Evolutionary conservation across 2,888 invertebrate genomes (phyloP), one percentile per base, ranked within the genome.

Genomic region (Thereva unica): DNA sequence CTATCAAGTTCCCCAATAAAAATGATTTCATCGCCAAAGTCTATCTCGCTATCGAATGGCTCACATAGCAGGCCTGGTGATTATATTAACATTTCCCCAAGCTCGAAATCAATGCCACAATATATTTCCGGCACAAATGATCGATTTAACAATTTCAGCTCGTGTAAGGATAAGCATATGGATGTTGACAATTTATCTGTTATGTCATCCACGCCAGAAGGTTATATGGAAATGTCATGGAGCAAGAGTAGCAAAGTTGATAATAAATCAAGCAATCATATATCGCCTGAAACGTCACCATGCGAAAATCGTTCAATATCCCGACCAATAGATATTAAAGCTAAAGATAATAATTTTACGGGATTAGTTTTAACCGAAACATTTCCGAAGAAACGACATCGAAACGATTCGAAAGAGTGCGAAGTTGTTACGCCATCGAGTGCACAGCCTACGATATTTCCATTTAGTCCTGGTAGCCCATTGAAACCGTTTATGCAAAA

Each of bases 211-310:
- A 80, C 83, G 1, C 82, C 83, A 2, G 87, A 87, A 52, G 88
- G 87, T 40, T 88, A 88, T 75, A 86, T 88, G 44, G 87, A 88
- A 74, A 89, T 89, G 88, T 83, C 83, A 49, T 86, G 81, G 78
- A 75, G 75, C 8, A 77, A 78, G 67, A 78, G 75, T 64, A 77
- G 74, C 67, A 69, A 66, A 23, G 74, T 50, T 66, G 77, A 10
- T 76, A 78, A 71, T 76, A 72, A 77, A 41, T 12, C 40, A 7
- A 38, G 40, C 3, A 49, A 9, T 7, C 38, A 49, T 49, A 40
- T n/a, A 8, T 8, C 50, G 1, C 9, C 8, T 9, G 50, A 50
- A 4, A 41, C n/a, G 41, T 41, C 78, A 52, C 75, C 76, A 54
- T 73, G 71, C 44, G 49, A 65, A 6, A 54, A 65, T 5, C 67